These are phyloP conservation scores for Pachliopta kotzebuea DNA, from an alignment of 2,888 invertebrate genomes.

Conservation along the genomic window DNA sequence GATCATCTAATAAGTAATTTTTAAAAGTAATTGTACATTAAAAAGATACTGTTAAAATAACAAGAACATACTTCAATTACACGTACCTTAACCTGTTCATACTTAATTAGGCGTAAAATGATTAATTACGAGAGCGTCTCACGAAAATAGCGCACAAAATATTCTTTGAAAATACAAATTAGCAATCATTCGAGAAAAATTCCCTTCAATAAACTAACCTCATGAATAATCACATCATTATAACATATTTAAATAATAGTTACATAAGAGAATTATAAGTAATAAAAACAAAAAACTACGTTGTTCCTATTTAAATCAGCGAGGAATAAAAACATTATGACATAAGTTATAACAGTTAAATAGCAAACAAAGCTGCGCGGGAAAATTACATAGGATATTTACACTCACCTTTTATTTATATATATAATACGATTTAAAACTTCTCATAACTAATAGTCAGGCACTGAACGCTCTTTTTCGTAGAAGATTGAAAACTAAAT, in stretches of 20 bases:
- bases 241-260: constrained; percentile 1
- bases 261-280: constrained; percentile 16
- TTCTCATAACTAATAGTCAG: not conserved
- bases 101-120: not conserved
- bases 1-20: no score
- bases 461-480: not conserved
- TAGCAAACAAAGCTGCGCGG: not conserved
- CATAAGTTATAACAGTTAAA: constrained; percentile 6
- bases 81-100: not conserved
- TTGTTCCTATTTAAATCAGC: constrained; percentile 14
- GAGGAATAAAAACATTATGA: constrained; percentile 10
- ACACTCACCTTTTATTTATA: constrained; percentile 14
- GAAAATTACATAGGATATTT: constrained; percentile 1
- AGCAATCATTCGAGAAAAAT: not conserved
- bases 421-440: not conserved
- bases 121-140: not conserved
- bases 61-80: no score
- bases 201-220: not conserved
- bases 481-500: not conserved
- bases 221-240: not conserved
- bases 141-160: not conserved
- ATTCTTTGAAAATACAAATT: not conserved
- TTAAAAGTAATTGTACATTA: no score
- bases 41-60: no score
- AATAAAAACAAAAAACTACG: constrained; percentile 14